Conservation (phyloP, 2,797 vertebrate genomes). For the Muraenolepis orangiensis region DNA sequence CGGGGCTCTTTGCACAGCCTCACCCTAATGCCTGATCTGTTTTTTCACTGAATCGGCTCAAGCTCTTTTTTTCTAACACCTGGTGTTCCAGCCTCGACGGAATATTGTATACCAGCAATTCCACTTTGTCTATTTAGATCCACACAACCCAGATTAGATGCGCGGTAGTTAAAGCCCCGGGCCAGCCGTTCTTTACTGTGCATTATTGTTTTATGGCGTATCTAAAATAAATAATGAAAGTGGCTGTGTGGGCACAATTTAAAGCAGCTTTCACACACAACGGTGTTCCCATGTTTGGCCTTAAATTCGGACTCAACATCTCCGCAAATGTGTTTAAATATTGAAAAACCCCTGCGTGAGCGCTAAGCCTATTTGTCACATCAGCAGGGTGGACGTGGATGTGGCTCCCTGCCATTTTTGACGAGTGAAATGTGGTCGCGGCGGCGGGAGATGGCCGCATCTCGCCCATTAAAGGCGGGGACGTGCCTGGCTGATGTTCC, state of each 20-base stretch:
- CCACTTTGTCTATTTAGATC: slow-evolving; percentile 29
- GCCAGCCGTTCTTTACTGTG: slow-evolving; percentile 19
- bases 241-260: neutral
- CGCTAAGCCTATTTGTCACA: neutral
- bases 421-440: slow-evolving; percentile 52
- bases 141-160: slow-evolving; percentile 28
- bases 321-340: neutral
- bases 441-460: slow-evolving; percentile 35
- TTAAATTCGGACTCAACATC: neutral
- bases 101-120: neutral
- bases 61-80: neutral
- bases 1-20: neutral
- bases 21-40: neutral
- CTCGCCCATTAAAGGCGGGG: slow-evolving; percentile 60
- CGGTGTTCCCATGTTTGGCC: neutral
- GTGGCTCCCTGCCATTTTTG: slow-evolving; percentile 23
- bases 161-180: slow-evolving; percentile 32
- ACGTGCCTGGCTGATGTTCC: slow-evolving; percentile 85
- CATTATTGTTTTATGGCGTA: neutral
- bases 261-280: neutral
- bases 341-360: neutral
- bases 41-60: neutral
- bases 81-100: neutral
- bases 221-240: neutral
- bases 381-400: neutral